These are phyloP conservation scores for Pocillopora damicornis DNA, from an alignment of 64 coral and sea anemone species.

Conservation along the genomic window DNA sequence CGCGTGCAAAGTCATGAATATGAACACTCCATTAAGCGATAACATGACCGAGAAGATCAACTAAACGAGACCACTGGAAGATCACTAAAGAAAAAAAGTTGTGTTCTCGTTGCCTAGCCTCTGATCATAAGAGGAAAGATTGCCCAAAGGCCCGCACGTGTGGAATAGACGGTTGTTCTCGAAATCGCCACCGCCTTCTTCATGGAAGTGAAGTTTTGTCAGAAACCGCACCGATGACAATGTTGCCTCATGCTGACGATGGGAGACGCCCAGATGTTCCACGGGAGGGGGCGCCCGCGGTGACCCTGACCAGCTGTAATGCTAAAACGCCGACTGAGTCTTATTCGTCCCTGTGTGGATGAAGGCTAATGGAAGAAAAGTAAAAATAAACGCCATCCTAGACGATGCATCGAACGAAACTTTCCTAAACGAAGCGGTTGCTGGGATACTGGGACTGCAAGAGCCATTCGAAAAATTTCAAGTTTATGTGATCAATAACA, in stretches of 20 bases:
- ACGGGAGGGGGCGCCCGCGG: too few relatives aligned
- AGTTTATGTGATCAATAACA: constrained; percentile 63
- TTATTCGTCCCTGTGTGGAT: constrained; percentile 31
- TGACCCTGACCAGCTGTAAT: too few relatives aligned
- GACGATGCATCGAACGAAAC: constrained; percentile 51
- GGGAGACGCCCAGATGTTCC: too few relatives aligned
- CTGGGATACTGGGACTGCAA: background rate
- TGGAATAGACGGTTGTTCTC: constrained; percentile 38
- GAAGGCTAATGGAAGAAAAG: background rate
- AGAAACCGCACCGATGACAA: too few relatives aligned
- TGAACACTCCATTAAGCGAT: background rate
- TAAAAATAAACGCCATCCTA: constrained; percentile 40
- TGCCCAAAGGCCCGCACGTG: constrained; percentile 15
- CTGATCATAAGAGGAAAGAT: constrained; percentile 21
- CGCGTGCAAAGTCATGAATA: background rate
- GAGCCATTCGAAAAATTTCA: constrained; percentile 20
- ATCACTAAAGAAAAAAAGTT: constrained; percentile 42
- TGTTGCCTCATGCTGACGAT: too few relatives aligned
- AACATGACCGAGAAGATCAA: background rate
- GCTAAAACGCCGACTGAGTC: too few relatives aligned
- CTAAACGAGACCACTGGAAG: constrained; percentile 10
- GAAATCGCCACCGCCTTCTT: constrained; percentile 23
- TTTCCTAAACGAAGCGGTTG: constrained; percentile 44
- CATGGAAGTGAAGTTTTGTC: too few relatives aligned
- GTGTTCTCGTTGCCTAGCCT: constrained; percentile 44